Evolutionary conservation across 2,797 vertebrate species (phyloP).

Genomic region (Muscicapa striata): DNA sequence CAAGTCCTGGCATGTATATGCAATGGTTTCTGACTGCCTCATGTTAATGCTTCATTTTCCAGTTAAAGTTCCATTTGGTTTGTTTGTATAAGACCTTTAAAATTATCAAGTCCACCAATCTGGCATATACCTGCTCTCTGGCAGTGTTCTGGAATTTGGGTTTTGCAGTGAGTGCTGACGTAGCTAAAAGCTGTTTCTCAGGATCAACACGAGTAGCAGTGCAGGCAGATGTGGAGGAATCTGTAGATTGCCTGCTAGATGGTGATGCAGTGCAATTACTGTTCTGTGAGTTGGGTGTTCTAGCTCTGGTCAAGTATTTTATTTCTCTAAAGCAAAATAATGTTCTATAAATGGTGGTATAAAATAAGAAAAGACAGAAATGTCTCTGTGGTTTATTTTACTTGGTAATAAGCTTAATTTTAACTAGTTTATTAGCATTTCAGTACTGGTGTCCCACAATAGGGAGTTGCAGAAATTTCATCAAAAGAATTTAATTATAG

Average conservation of each 20-base stretch:
- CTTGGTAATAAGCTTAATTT: conserved; percentile 55
- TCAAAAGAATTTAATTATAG: conserved; percentile 58
- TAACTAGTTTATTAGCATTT: conserved; percentile 59
- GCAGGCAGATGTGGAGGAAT: background rate
- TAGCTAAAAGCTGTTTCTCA: background rate
- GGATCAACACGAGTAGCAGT: background rate
- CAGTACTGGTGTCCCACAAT: conserved; percentile 17
- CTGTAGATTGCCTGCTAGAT: background rate
- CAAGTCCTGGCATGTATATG: background rate
- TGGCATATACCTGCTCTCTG: background rate
- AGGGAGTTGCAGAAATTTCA: conserved; percentile 49
- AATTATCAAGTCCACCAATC: background rate
- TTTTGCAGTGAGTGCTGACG: background rate
- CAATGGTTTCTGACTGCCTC: background rate
- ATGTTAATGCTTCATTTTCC: background rate
- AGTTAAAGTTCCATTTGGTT: background rate
- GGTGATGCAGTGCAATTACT: background rate
- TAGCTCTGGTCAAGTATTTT: background rate
- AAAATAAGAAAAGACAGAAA: background rate
- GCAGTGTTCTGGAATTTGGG: background rate
- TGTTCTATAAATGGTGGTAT: background rate
- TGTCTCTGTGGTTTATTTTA: conserved; percentile 43
- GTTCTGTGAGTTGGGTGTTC: background rate
- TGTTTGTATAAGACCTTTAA: background rate
- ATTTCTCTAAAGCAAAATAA: conserved; percentile 3